phyloP scores from a whole-genome alignment of 2,797 vertebrate species.

The Eutrigla gurnardus region DNA sequence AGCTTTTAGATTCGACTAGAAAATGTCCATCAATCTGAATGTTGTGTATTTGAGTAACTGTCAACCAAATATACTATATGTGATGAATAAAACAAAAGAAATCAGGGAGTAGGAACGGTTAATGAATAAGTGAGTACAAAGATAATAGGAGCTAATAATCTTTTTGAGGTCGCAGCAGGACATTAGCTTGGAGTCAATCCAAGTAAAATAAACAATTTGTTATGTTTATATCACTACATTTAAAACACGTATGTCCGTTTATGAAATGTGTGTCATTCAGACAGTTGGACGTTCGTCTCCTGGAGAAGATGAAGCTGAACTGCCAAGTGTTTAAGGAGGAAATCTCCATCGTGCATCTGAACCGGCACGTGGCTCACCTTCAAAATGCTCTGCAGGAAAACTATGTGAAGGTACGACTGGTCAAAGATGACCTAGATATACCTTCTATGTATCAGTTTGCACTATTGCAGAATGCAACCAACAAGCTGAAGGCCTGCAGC shows the following conservation, averaged over 20 bases:
- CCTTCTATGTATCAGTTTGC: constrained; percentile 7
- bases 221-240: neutral
- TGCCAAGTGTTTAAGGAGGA: constrained; percentile 84
- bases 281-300: constrained; percentile 74
- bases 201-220: constrained; percentile 17
- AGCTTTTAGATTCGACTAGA: neutral
- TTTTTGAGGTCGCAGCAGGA: neutral
- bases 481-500: constrained; percentile 4
- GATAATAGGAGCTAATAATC: neutral
- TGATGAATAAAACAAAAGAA: neutral
- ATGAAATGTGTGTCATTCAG: constrained; percentile 57
- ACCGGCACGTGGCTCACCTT: constrained; percentile 73
- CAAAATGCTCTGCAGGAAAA: constrained; percentile 67
- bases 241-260: constrained; percentile 6
- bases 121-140: neutral
- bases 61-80: neutral
- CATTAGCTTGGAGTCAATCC: too few species aligned
- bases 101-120: neutral
- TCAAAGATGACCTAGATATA: neutral
- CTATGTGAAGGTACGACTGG: constrained; percentile 57
- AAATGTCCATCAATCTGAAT: neutral
- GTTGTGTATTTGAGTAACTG: neutral
- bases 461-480: neutral
- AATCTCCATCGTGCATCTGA: constrained; percentile 80
- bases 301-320: constrained; percentile 82